phyloP scores from a whole-genome alignment of 1,140 invertebrate genomes.

The Cecropterus lyciades region DNA sequence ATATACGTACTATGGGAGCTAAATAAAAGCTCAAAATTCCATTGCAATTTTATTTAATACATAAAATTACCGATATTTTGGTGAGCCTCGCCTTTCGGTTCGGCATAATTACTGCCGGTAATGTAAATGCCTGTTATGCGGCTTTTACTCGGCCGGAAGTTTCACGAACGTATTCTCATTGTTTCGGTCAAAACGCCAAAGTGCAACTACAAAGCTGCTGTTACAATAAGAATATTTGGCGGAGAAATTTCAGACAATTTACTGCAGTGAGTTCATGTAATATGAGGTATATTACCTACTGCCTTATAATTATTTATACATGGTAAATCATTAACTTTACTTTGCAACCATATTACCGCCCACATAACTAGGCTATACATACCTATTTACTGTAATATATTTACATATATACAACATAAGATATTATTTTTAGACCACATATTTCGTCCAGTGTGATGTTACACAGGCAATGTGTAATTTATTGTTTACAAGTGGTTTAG shows the following conservation, averaged over 20 bases:
- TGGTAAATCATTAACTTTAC: too few species aligned
- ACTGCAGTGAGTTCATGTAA: conserved; percentile 1
- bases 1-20: too few species aligned
- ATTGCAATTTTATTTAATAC: not conserved
- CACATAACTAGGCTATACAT: too few species aligned
- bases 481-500: too few species aligned
- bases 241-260: conserved; percentile 21
- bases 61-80: conserved; percentile 6
- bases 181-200: conserved; percentile 23
- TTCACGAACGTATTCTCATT: conserved; percentile 22
- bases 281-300: too few species aligned
- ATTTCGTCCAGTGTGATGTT: too few species aligned
- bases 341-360: too few species aligned
- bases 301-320: too few species aligned
- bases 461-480: too few species aligned
- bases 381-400: too few species aligned
- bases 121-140: conserved; percentile 24
- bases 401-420: too few species aligned
- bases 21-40: not conserved
- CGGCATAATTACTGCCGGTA: conserved; percentile 26
- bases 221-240: conserved; percentile 45
- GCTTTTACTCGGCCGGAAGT: conserved; percentile 29
- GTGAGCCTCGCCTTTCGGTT: conserved; percentile 11
- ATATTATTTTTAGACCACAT: too few species aligned
- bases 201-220: conserved; percentile 16